Base-by-base conservation (phyloP, 1,140 invertebrate species). In the Ridgeia piscesae region DNA sequence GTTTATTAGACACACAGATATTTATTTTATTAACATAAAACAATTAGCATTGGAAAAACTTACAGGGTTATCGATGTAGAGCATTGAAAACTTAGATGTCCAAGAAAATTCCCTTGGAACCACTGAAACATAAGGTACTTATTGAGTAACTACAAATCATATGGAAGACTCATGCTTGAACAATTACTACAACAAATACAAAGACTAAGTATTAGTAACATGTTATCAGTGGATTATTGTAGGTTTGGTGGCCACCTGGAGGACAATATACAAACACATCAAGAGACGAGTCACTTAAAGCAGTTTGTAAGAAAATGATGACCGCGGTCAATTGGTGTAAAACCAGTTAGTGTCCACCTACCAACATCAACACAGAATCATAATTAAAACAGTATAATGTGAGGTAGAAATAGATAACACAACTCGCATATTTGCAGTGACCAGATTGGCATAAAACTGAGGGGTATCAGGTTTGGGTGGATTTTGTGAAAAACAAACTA, bases 21-120 rank as follows among this genome's bases (percentile, higher is more conserved):
- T 35, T 91, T 90, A 91, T 35, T 89, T 33, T 89, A 90, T 90
- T 90, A n/a, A 90, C 35, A 35, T 27, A 90, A 90, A 17, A n/a
- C 34, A 90, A 88, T 11, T 14, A 35, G 21, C 34, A 4, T 94
- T 94, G 0, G 89, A 77, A 77, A 21, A 77, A 77, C 58, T 77
- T 4, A 98, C 98, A 9, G 98, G 98, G 95, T 98, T 98, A 94
- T 99, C 98, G 92, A 98, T 97, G 94, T 98, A 98, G 33, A 98
- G 96, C 35, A 98, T 94, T 94, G 98, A 97, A 94, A 98, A 97
- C 8, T 96, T 97, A 31, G 96, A 96, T 92, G 97, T 97, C 98
- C 98, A 98, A 11, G 97, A 97, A 90, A 97, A 97, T 91, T 95
- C 94, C 92, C 93, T 94, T 90, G 93, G 92, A 77, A 93, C 90